Evolutionary conservation across 2,888 invertebrate species (phyloP).

Genomic region (Apotomis capreana): DNA sequence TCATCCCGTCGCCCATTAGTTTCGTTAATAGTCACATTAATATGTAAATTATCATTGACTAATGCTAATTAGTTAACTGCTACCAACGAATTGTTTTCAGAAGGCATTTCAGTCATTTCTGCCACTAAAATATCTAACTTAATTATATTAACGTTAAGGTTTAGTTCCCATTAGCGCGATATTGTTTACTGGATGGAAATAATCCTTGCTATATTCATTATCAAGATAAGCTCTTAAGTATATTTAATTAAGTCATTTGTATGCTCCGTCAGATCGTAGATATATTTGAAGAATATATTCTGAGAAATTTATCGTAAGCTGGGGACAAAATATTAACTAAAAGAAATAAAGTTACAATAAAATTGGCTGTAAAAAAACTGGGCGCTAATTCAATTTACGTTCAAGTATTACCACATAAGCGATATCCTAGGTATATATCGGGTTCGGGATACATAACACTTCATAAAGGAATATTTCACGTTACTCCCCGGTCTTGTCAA

Average conservation of each 20-base stretch:
- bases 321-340: background rate
- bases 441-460: too few relatives aligned
- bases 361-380: too few relatives aligned
- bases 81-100: background rate
- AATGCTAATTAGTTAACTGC: slow-evolving; percentile 18
- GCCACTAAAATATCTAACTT: background rate
- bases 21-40: slow-evolving; percentile 5
- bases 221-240: background rate
- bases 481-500: too few relatives aligned
- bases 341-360: too few relatives aligned
- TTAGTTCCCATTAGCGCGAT: background rate
- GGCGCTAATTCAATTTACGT: too few relatives aligned
- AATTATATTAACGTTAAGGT: background rate
- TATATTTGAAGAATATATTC: background rate
- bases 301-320: background rate
- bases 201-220: background rate
- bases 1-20: background rate
- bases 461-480: too few relatives aligned
- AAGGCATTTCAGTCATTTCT: background rate
- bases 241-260: background rate
- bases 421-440: too few relatives aligned
- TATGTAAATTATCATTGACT: slow-evolving; percentile 14
- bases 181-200: background rate
- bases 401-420: too few relatives aligned
- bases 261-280: background rate